phyloP scores from a whole-genome alignment of 2,797 vertebrate genomes.

The Urosaurus nigricauda region DNA sequence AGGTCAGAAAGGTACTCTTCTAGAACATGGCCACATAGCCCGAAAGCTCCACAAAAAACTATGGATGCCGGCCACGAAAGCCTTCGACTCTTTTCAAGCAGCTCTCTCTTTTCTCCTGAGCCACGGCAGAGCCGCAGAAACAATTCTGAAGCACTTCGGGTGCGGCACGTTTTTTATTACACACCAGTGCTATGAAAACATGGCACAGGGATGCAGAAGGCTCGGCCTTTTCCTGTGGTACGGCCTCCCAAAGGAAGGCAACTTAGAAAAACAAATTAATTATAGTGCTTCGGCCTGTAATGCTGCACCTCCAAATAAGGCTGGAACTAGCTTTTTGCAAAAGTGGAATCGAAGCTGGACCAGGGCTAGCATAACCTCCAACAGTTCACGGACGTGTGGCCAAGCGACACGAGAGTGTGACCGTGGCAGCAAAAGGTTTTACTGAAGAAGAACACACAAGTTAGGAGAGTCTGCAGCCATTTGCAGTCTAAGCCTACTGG shows the following conservation, averaged over 20 bases:
- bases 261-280: slow-evolving; percentile 67
- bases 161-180: slow-evolving; percentile 65
- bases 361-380: too few relatives aligned
- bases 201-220: slow-evolving; percentile 58
- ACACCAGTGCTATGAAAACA: slow-evolving; percentile 59
- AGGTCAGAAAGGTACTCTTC: too few relatives aligned
- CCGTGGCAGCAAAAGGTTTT: too few relatives aligned
- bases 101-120: neutral
- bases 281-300: slow-evolving; percentile 39
- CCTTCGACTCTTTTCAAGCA: neutral
- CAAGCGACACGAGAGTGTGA: too few relatives aligned
- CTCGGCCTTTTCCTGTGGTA: slow-evolving; percentile 63
- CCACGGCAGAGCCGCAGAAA: neutral
- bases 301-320: neutral
- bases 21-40: too few relatives aligned
- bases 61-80: too few relatives aligned
- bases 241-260: slow-evolving; percentile 46
- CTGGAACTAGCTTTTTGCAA: neutral
- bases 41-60: too few relatives aligned
- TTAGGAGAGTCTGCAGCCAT: too few relatives aligned
- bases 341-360: neutral
- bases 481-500: too few relatives aligned
- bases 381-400: too few relatives aligned
- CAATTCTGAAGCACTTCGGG: slow-evolving; percentile 42
- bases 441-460: too few relatives aligned